phyloP scores from a whole-genome alignment of 2,113 vertebrate species.

The Melospiza melodia region DNA sequence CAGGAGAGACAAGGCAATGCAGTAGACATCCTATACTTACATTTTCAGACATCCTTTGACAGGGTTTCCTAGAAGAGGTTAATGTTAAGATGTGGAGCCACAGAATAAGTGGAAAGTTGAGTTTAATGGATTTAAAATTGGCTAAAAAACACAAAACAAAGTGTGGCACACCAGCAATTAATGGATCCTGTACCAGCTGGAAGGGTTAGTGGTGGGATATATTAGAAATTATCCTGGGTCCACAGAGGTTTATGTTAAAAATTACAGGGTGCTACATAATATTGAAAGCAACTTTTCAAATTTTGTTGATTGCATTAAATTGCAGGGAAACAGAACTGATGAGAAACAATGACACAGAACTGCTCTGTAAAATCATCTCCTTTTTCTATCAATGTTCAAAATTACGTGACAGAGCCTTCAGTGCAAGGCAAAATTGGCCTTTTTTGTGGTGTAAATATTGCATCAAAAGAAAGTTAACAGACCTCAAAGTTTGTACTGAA shows the following conservation, averaged over 20 bases:
- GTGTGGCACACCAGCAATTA: neutral
- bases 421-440: neutral
- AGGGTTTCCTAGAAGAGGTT: conserved; percentile 26
- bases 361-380: neutral
- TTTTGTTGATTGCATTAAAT: neutral
- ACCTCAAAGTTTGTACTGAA: accelerated
- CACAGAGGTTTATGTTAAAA: neutral
- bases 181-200: neutral
- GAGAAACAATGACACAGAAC: neutral
- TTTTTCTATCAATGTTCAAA: neutral
- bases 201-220: neutral
- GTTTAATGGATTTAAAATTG: conserved; percentile 52
- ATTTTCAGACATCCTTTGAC: conserved; percentile 26
- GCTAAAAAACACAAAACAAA: neutral
- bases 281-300: conserved; percentile 12
- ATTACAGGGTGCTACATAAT: neutral
- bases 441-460: neutral
- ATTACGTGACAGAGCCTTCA: neutral
- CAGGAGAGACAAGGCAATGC: neutral
- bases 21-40: neutral
- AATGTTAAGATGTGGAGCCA: neutral
- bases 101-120: conserved; percentile 7
- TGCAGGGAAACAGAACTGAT: neutral
- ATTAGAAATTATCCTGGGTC: neutral
- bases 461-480: neutral